These are phyloP conservation scores for Dipodomys ordii DNA, from an alignment of 2,113 vertebrate genomes.

Conservation along the genomic window DNA sequence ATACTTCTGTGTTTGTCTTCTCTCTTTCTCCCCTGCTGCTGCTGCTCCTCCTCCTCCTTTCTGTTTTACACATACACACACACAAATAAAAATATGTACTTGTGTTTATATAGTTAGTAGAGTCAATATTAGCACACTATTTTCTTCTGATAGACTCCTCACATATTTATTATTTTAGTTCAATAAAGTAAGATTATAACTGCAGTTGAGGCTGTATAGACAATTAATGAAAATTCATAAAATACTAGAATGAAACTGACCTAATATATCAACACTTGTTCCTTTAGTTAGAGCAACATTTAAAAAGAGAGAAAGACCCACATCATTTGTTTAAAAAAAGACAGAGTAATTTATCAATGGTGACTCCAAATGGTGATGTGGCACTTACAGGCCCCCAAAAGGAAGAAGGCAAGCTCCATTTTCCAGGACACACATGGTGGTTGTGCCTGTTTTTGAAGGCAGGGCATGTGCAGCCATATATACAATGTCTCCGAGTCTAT, in stretches of 20 bases:
- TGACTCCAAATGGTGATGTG: conserved; percentile 21
- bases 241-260: conserved; percentile 64
- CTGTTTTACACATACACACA: background rate
- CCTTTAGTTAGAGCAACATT: conserved; percentile 34
- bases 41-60: background rate
- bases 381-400: background rate
- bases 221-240: conserved; percentile 56
- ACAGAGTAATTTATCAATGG: conserved; percentile 2
- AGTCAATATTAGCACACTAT: conserved; percentile 36
- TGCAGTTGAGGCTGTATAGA: conserved; percentile 43
- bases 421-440: background rate
- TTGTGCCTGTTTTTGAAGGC: background rate
- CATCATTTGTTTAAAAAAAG: conserved; percentile 15
- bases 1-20: background rate
- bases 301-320: background rate
- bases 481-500: background rate
- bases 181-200: conserved; percentile 59
- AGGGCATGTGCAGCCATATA: background rate
- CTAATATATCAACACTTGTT: conserved; percentile 64
- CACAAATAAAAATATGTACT: background rate
- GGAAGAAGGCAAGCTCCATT: background rate
- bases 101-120: conserved; percentile 27
- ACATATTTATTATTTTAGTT: conserved; percentile 65
- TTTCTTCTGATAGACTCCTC: conserved; percentile 63
- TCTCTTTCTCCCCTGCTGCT: background rate